These are phyloP conservation scores for Mactra quadrangularis DNA, from an alignment of 1,140 invertebrate species.

Conservation along the genomic window DNA sequence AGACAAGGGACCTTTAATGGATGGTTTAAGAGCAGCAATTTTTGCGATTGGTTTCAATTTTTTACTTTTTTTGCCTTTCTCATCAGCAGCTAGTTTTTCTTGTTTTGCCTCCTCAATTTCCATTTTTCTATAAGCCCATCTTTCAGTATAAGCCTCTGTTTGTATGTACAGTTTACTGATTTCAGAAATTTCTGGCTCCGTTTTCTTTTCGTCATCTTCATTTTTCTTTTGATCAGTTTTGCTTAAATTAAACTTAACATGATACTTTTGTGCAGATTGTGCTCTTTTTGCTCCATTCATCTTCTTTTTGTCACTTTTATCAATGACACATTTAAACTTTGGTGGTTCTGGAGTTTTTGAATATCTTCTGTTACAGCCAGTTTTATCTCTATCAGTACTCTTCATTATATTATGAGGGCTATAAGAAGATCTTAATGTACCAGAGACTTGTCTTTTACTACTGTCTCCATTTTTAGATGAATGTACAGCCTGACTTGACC, in stretches of 20 bases:
- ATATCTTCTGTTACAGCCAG: not conserved
- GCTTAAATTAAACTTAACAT: not conserved
- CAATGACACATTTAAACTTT: too few species aligned
- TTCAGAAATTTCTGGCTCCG: constrained; percentile 23
- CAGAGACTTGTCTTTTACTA: too few species aligned
- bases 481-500: too few species aligned
- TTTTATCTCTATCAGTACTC: not conserved
- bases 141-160: constrained; percentile 39
- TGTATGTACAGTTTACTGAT: constrained; percentile 32
- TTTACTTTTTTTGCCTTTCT: not conserved
- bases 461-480: too few species aligned
- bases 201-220: not conserved
- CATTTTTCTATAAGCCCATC: constrained; percentile 23
- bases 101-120: not conserved
- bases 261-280: constrained; percentile 12
- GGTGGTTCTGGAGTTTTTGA: constrained; percentile 16
- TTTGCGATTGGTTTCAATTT: not conserved
- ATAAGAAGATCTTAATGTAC: too few species aligned
- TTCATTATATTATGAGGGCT: not conserved
- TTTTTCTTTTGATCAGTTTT: not conserved
- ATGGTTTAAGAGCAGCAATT: not conserved
- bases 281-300: constrained; percentile 28
- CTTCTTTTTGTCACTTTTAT: not conserved
- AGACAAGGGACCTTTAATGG: not conserved
- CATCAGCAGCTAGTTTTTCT: not conserved